Evolutionary conservation across 1,140 invertebrate genomes (phyloP).

Genomic region (Cryptotermes secundus): DNA sequence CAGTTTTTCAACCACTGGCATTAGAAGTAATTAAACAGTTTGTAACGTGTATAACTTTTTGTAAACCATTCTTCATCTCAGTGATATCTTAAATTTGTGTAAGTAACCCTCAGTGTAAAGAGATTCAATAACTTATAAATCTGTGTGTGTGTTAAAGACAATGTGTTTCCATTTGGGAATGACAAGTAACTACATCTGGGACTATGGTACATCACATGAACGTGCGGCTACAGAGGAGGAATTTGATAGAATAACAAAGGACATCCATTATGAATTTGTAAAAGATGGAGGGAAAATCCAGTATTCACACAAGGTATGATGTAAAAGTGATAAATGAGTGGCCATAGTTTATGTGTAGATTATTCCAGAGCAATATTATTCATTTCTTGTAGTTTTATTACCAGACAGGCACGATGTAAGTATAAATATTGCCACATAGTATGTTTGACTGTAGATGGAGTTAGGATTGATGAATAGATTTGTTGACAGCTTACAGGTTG

Average conservation of each 20-base stretch:
- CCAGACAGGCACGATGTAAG: too few relatives aligned
- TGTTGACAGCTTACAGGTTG: too few relatives aligned
- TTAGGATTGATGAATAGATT: too few relatives aligned
- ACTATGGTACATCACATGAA: conserved; percentile 45
- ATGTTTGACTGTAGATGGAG: too few relatives aligned
- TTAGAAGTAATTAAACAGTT: neutral
- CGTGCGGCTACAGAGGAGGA: conserved; percentile 44
- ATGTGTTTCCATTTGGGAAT: conserved; percentile 55
- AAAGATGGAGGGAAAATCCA: conserved; percentile 48
- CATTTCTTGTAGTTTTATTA: neutral
- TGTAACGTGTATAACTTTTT: too few relatives aligned
- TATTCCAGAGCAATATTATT: neutral
- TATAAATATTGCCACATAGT: too few relatives aligned
- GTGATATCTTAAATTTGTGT: too few relatives aligned
- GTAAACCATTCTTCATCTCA: too few relatives aligned
- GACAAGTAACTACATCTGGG: conserved; percentile 50
- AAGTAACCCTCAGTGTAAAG: too few relatives aligned
- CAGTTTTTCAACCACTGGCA: neutral
- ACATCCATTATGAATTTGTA: conserved; percentile 51
- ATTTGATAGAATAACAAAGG: conserved; percentile 45
- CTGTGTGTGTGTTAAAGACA: conserved; percentile 42
- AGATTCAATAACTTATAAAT: too few relatives aligned
- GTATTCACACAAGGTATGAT: conserved; percentile 51
- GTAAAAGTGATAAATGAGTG: neutral
- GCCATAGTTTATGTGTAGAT: neutral